Conservation (phyloP, 2,113 vertebrate genomes). For the Chaetodon auriga region DNA sequence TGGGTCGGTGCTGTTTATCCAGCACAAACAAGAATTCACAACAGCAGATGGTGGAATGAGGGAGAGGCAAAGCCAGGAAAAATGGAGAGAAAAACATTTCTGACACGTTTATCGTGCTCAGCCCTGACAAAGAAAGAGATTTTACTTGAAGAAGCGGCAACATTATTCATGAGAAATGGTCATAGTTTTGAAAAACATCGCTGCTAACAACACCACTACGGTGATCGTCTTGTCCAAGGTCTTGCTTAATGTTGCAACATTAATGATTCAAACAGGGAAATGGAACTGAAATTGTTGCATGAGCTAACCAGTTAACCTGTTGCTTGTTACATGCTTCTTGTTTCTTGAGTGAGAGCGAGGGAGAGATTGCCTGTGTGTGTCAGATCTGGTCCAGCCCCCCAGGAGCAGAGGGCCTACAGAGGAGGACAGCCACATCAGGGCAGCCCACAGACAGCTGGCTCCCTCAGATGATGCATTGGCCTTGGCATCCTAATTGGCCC, state of each 20-base stretch:
- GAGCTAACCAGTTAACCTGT: slow-evolving; percentile 54
- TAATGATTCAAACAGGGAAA: slow-evolving; percentile 26
- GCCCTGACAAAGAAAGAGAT: slow-evolving; percentile 25
- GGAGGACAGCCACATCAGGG: slow-evolving; percentile 73
- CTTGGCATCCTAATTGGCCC: slow-evolving; percentile 80
- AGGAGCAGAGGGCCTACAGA: slow-evolving; percentile 64
- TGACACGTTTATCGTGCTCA: slow-evolving; percentile 10
- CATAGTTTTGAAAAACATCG: slow-evolving; percentile 34
- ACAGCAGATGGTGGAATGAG: slow-evolving; percentile 58
- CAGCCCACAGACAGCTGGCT: slow-evolving; percentile 77
- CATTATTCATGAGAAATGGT: slow-evolving; percentile 57
- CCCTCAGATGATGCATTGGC: slow-evolving; percentile 73
- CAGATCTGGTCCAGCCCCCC: slow-evolving; percentile 64
- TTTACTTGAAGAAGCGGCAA: slow-evolving; percentile 17
- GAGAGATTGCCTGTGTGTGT: slow-evolving; percentile 44
- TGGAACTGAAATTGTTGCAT: slow-evolving; percentile 28
- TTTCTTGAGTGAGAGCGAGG: slow-evolving; percentile 1
- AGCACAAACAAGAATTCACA: slow-evolving; percentile 50
- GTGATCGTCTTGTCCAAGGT: background rate
- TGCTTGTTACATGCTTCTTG: slow-evolving; percentile 46
- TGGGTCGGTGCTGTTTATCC: slow-evolving; percentile 51
- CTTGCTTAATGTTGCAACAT: slow-evolving; percentile 25
- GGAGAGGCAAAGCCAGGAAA: slow-evolving; percentile 14
- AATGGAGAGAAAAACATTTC: slow-evolving; percentile 29
- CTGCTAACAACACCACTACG: background rate